Evolutionary conservation across 2,888 invertebrate species (phyloP), one percentile per base, ranked within the genome.

Genomic region (Neoaliturus tenellus): DNA sequence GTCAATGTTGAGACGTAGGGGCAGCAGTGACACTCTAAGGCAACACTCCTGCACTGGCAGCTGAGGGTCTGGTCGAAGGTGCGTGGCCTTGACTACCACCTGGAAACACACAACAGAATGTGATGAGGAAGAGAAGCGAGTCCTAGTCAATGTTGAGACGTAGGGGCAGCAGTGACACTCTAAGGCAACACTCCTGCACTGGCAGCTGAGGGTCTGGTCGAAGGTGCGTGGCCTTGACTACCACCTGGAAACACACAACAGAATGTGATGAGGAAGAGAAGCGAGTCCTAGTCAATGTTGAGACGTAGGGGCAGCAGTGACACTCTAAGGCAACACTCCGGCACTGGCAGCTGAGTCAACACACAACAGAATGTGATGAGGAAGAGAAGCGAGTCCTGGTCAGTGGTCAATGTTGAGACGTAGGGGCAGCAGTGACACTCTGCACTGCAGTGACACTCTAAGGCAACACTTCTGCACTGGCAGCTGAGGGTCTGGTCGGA

Each of bases 111-210:
- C n/a, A n/a, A n/a, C n/a, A n/a, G 92, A 97, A 99, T 41, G 94
- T 94, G 84, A 95, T 94, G 85, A 99, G 92, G 91, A 99, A 99
- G 71, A 97, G 92, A 39, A 99, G 91, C 0, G 99, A 96, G 91
- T 99, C 99, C 91, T 99, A 99, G 90, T 99, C 99, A 81, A 99
- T 95, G 91, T 99, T 98, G 85, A 99, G 93, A 87, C 98, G 93
- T 82, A 99, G 92, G 0, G 99, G 99, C 86, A 98, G 92, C 82
- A 98, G 90, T 0, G 98, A 97, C 81, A 99, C 93, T 89, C 96
- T 95, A 44, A 99, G 91, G 86, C 95, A 95, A 89, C 98, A 98
- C 90, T 98, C 98, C 89, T 96, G 95, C 0, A 94, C 93, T 28
- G 92, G 92, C 39, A 90, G 85, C 87, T 93, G 93, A 0, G 95